Evolutionary conservation across 2,888 invertebrate species (phyloP).

Genomic region (Harpagoxenus sublaevis): DNA sequence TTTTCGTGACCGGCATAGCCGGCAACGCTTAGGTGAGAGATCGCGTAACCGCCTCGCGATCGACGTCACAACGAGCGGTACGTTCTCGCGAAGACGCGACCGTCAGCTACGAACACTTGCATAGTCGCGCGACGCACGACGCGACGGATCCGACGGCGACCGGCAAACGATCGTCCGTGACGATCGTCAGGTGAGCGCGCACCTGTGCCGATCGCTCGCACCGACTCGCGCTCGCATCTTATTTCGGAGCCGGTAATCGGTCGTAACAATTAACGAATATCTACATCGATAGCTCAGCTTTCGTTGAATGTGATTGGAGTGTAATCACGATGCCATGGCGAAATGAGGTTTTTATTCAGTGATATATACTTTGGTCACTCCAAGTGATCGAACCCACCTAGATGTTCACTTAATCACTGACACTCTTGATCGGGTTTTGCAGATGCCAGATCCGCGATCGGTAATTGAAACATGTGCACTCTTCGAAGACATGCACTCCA

Average conservation of each 20-base stretch:
- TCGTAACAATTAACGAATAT: background rate
- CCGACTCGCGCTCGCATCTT: slow-evolving; percentile 10
- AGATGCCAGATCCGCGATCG: background rate
- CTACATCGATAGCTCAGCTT: slow-evolving; percentile 1
- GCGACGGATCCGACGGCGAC: background rate
- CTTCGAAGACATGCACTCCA: background rate
- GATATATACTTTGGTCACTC: background rate
- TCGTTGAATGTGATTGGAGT: background rate
- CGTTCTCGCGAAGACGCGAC: slow-evolving; percentile 50
- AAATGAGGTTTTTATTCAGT: background rate
- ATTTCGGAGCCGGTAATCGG: background rate
- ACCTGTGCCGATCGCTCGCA: slow-evolving; percentile 7
- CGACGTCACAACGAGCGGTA: slow-evolving; percentile 64
- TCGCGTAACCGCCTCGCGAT: slow-evolving; percentile 51
- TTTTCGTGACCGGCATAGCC: slow-evolving; percentile 66
- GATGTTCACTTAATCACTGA: background rate
- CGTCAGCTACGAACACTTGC: slow-evolving; percentile 54
- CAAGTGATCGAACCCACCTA: background rate
- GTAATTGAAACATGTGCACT: background rate
- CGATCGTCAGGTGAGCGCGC: slow-evolving; percentile 29
- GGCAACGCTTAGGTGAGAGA: slow-evolving; percentile 16
- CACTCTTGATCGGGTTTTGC: background rate
- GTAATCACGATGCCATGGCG: background rate
- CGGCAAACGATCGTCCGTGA: slow-evolving; percentile 55
- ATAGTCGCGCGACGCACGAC: slow-evolving; percentile 35